Conservation (phyloP, 2,113 vertebrate species). For the Ifrita kowaldi region DNA sequence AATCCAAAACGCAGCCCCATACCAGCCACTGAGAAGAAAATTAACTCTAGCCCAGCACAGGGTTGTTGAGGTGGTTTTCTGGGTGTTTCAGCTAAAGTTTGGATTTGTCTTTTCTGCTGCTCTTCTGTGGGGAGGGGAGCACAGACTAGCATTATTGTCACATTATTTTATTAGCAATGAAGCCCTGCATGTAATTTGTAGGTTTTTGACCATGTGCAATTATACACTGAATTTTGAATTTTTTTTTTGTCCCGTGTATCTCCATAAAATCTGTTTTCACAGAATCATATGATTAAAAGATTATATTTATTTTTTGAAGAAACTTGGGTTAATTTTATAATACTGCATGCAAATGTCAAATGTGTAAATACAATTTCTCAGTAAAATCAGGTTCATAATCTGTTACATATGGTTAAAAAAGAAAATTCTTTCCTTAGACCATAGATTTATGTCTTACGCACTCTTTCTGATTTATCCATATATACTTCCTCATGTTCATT, state of each 20-base stretch:
- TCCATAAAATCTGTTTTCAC: neutral
- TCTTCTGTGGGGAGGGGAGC: neutral
- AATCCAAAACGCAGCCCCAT: neutral
- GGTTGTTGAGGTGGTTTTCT: neutral
- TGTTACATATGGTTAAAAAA: neutral
- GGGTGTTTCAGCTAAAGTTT: neutral
- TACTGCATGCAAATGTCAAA: neutral
- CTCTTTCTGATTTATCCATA: neutral
- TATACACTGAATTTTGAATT: neutral
- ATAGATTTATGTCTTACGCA: neutral
- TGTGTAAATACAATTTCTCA: neutral
- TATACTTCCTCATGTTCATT: neutral
- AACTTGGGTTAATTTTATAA: neutral
- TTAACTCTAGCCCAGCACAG: neutral
- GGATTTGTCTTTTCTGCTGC: neutral
- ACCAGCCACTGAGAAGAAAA: neutral
- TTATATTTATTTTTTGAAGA: neutral
- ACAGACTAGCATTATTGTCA: neutral
- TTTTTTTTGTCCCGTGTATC: neutral
- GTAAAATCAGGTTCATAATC: neutral
- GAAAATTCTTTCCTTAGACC: neutral
- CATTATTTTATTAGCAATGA: neutral
- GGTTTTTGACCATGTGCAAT: neutral
- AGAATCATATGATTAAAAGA: neutral
- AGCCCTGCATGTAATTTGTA: neutral